These are phyloP conservation scores for Brachyopa scutellaris DNA, from an alignment of 2,888 invertebrate genomes.

Conservation along the genomic window DNA sequence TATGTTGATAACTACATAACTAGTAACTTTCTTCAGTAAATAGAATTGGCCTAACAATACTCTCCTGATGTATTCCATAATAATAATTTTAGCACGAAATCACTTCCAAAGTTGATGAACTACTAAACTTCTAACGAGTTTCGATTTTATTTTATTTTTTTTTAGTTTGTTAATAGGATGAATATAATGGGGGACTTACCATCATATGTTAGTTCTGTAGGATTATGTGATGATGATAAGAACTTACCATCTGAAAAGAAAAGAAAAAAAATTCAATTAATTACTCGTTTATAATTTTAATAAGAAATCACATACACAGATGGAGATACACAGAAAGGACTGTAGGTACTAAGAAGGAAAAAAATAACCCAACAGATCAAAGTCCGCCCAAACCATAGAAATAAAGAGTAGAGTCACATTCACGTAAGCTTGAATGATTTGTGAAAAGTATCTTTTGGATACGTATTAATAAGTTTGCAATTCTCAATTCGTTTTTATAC, in stretches of 20 bases:
- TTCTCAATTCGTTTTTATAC: conserved; percentile 50
- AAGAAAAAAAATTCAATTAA: conserved; percentile 74
- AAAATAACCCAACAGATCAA: not conserved
- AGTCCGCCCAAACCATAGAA: conserved; percentile 4
- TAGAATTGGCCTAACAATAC: conserved; percentile 18
- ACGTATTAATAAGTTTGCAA: conserved; percentile 69
- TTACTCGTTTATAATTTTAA: conserved; percentile 70
- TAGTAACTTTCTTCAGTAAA: too few species aligned
- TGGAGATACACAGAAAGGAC: conserved; percentile 25
- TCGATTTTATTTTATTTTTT: conserved; percentile 36
- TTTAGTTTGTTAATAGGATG: conserved; percentile 71
- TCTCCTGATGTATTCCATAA: conserved; percentile 61
- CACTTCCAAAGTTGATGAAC: conserved; percentile 51
- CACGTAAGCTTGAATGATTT: conserved; percentile 69
- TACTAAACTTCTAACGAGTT: conserved; percentile 66
- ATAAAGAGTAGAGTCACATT: conserved; percentile 19
- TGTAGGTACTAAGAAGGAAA: not conserved
- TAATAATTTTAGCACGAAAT: conserved; percentile 47
- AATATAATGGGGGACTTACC: conserved; percentile 79
- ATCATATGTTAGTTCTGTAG: conserved; percentile 82
- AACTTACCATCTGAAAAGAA: conserved; percentile 82
- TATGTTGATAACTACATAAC: too few species aligned
- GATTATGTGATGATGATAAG: conserved; percentile 82
- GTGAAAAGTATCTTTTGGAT: conserved; percentile 67
- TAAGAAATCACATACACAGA: conserved; percentile 29